These are phyloP conservation scores for Lethenteron camtschaticum DNA, from an alignment of 2,113 vertebrate species.

Conservation along the genomic window DNA sequence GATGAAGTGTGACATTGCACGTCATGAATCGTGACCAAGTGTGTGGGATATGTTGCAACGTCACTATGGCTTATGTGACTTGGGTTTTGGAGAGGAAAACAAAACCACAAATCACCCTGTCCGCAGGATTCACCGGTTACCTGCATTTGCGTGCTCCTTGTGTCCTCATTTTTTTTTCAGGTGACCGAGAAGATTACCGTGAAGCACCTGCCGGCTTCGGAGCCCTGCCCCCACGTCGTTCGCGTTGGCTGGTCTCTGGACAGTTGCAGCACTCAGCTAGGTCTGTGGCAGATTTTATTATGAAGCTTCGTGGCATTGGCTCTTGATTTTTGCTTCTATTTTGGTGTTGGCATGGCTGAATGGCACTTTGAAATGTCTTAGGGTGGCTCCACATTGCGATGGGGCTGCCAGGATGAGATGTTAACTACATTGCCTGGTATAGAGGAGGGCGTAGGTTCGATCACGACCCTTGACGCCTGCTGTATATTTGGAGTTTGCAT, in stretches of 20 bases:
- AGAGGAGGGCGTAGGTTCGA: no score
- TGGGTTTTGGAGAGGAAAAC: no score
- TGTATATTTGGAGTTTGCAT: no score
- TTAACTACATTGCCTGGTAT: no score
- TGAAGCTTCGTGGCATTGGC: neutral
- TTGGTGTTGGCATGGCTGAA: constrained; percentile 4
- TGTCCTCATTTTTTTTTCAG: constrained; percentile 17
- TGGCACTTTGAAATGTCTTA: neutral
- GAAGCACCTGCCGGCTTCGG: constrained; percentile 51
- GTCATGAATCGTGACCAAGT: no score
- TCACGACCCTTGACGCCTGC: no score
- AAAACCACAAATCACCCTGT: neutral
- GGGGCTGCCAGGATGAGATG: no score
- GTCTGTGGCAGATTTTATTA: constrained; percentile 20
- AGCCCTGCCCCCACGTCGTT: constrained; percentile 60
- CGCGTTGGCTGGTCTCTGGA: constrained; percentile 66
- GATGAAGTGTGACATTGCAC: no score
- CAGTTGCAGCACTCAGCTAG: constrained; percentile 53
- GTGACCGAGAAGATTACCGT: constrained; percentile 61
- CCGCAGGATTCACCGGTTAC: neutral
- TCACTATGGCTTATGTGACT: no score
- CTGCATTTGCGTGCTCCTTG: neutral
- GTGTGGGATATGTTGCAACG: no score
- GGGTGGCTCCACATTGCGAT: no score
- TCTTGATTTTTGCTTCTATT: neutral